phyloP scores from a whole-genome alignment of 1,140 invertebrate species.

The Panagrolaimus sp. region DNA sequence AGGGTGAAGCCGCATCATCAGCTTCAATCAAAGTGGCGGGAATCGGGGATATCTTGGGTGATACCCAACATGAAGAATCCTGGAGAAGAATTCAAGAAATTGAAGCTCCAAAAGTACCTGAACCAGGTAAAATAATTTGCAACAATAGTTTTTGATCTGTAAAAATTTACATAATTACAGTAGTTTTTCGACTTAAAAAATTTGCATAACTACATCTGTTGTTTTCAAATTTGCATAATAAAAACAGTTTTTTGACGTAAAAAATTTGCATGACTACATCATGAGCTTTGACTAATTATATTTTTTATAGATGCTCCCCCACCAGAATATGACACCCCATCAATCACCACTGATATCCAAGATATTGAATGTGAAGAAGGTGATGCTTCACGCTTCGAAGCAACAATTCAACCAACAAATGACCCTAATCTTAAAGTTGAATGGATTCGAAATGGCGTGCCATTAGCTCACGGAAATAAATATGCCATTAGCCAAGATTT shows the following conservation, averaged over 20 bases:
- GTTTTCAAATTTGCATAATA: too few relatives aligned
- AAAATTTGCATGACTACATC: too few relatives aligned
- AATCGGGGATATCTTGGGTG: conserved; percentile 59
- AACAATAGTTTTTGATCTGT: too few relatives aligned
- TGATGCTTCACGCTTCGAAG: conserved; percentile 51
- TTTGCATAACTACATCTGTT: too few relatives aligned
- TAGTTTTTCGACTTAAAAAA: too few relatives aligned
- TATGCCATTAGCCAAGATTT: conserved; percentile 67
- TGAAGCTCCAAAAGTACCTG: conserved; percentile 49
- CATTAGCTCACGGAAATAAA: conserved; percentile 62
- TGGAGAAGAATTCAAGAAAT: conserved; percentile 55
- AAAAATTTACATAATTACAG: too few relatives aligned
- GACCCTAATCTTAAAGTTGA: conserved; percentile 90
- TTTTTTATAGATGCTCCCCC: conserved; percentile 45
- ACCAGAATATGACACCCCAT: conserved; percentile 49
- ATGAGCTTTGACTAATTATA: too few relatives aligned
- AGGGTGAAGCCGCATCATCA: conserved; percentile 65
- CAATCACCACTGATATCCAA: conserved; percentile 46
- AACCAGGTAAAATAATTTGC: conserved; percentile 20
- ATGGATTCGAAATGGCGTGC: conserved; percentile 89
- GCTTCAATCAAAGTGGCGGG: conserved; percentile 72
- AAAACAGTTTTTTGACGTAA: too few relatives aligned
- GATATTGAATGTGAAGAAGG: conserved; percentile 57
- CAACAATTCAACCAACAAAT: conserved; percentile 70
- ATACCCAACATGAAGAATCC: conserved; percentile 54